Conservation (phyloP, 2,888 invertebrate species). For the Noctuana brunneofusca region DNA sequence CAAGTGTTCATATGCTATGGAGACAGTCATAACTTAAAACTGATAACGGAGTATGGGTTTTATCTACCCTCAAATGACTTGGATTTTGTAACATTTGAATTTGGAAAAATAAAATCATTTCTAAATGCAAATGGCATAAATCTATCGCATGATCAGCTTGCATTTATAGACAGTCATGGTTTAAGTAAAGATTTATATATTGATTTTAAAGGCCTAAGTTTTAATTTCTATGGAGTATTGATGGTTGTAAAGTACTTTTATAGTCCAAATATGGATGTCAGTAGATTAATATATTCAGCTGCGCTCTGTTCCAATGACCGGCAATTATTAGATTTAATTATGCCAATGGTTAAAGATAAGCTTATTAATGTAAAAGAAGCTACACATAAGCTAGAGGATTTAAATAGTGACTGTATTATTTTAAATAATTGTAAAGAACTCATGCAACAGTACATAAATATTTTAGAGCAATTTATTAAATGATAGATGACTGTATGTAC, state of each 20-base stretch:
- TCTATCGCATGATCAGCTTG: slow-evolving; percentile 82
- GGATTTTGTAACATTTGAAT: slow-evolving; percentile 85
- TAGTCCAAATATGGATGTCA: slow-evolving; percentile 64
- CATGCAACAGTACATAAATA: slow-evolving; percentile 73
- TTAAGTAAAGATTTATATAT: slow-evolving; percentile 85
- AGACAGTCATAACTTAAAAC: slow-evolving; percentile 88
- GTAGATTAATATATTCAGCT: slow-evolving; percentile 72
- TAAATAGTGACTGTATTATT: slow-evolving; percentile 56
- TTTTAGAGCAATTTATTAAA: slow-evolving; percentile 79
- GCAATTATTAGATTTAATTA: slow-evolving; percentile 64
- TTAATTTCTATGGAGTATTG: slow-evolving; percentile 83
- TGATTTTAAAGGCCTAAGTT: slow-evolving; percentile 84
- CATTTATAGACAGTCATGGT: slow-evolving; percentile 85
- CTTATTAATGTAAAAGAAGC: slow-evolving; percentile 56
- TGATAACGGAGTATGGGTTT: slow-evolving; percentile 95
- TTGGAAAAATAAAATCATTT: slow-evolving; percentile 78
- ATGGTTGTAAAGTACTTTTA: slow-evolving; percentile 76
- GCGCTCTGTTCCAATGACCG: slow-evolving; percentile 68
- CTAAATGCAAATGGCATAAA: slow-evolving; percentile 58
- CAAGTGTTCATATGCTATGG: slow-evolving; percentile 96
- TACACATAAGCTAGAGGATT: slow-evolving; percentile 56
- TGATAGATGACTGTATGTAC: slow-evolving; percentile 65
- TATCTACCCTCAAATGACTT: slow-evolving; percentile 86
- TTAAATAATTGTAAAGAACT: slow-evolving; percentile 73
- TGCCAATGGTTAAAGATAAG: slow-evolving; percentile 64